These are phyloP conservation scores for Falco cherrug DNA, from an alignment of 2,797 vertebrate genomes.

Conservation along the genomic window DNA sequence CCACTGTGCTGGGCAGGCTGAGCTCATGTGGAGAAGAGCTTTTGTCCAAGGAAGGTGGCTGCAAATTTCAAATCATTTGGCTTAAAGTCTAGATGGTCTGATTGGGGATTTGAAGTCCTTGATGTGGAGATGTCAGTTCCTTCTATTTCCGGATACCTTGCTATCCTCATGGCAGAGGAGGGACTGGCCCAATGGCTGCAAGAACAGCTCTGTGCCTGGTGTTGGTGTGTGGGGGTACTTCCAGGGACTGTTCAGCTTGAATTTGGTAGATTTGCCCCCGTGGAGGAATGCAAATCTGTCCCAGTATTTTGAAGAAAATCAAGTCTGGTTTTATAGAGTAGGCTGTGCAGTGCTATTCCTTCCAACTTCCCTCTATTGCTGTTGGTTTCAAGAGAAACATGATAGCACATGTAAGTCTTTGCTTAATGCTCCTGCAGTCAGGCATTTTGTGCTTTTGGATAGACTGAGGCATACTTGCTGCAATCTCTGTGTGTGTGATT, in stretches of 20 bases:
- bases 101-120: not conserved
- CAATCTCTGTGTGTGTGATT: not conserved
- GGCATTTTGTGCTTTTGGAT: not conserved
- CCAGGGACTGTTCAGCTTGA: not conserved
- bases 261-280: not conserved
- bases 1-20: not conserved
- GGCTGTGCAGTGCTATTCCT: not conserved
- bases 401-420: not conserved
- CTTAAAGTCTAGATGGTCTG: not conserved
- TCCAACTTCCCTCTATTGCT: not conserved
- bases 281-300: not conserved
- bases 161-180: not conserved
- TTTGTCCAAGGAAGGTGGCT: not conserved
- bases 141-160: not conserved
- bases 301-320: not conserved
- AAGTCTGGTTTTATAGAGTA: not conserved
- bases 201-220: not conserved
- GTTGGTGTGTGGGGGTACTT: not conserved
- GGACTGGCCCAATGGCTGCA: not conserved
- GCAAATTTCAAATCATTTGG: not conserved
- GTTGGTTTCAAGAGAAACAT: not conserved
- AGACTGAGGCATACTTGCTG: not conserved
- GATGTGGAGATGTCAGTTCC: not conserved
- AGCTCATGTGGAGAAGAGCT: not conserved
- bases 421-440: not conserved